These are phyloP conservation scores for Neoaliturus tenellus DNA, from an alignment of 2,888 invertebrate genomes.

Conservation along the genomic window DNA sequence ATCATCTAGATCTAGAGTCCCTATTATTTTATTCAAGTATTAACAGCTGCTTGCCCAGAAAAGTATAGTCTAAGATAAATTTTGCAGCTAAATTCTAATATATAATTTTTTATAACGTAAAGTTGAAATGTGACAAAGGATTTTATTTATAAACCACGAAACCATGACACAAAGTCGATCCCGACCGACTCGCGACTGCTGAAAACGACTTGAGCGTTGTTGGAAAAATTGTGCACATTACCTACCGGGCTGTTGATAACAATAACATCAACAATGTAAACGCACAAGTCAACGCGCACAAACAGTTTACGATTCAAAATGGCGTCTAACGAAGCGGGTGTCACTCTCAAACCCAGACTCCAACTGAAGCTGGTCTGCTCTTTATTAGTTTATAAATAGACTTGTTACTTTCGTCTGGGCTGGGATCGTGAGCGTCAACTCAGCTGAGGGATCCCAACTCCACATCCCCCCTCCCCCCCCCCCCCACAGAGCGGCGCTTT, in stretches of 20 bases:
- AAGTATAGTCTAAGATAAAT: too few species aligned
- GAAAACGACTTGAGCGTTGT: background rate
- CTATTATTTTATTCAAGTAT: too few species aligned
- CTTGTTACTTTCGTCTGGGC: constrained; percentile 19
- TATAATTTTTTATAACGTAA: background rate
- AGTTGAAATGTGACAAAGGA: background rate
- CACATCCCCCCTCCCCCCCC: background rate
- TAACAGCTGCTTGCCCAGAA: too few species aligned
- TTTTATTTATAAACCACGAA: background rate
- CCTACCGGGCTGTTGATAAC: background rate
- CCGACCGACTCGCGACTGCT: too few species aligned
- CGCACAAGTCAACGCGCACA: constrained; percentile 29
- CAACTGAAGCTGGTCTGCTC: constrained; percentile 25
- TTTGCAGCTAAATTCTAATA: too few species aligned
- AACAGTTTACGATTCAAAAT: constrained; percentile 46
- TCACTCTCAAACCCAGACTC: constrained; percentile 40
- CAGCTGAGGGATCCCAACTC: background rate
- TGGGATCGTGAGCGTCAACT: background rate
- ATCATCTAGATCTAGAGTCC: too few species aligned
- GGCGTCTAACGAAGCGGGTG: background rate
- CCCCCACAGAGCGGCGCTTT: background rate
- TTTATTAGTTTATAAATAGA: constrained; percentile 53
- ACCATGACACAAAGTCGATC: background rate
- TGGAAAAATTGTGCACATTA: background rate
- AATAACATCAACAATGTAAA: constrained; percentile 19